Base-by-base conservation (phyloP, 2,888 invertebrate genomes). In the Merodon equestris region DNA sequence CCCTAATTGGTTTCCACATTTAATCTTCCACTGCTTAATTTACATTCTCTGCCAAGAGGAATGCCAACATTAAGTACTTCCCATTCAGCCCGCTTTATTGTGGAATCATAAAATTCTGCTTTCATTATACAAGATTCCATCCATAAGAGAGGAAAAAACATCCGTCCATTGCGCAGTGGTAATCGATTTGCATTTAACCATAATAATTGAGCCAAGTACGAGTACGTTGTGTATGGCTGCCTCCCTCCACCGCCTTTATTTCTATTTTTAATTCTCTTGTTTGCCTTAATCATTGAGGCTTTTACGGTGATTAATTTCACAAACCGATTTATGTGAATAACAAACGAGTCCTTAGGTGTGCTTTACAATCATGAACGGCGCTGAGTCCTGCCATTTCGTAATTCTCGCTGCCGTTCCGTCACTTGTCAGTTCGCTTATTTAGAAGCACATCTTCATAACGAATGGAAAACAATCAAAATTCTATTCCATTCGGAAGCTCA, bases 1-100 rank as follows among this genome's bases (percentile, higher is more conserved):
- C 7, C 27, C 56, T 71, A 71, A 71, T 71, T 71, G 71, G 56
- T 63, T 63, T 71, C 50, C 15, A 71, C 50, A 61, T 63, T 50
- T 56, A 66, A 27, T 27, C 27, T 56, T 48, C 42, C 50, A 48
- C 36, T 50, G 50, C 47, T 63, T 63, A 61, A 63, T 45, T 63
- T n/a, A 34, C 56, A 53, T 17, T 44, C 40, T 40, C 40, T 50
- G 19, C 38, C n/a, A 15, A 10, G 13, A 14, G 10, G 18, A 9
- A 47, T 47, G 12, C 10, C 47, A 18, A 18, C 18, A 18, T n/a
- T 27, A 27, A 27, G 27, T 27, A 27, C 27, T 27, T 27, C 7
- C 27, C 18, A 18, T 9, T 18, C 18, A 47, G 2, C 47, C 17
- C 47, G 17, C 47, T 18, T 9, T 17, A 47, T 18, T 18, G 27